Conservation (phyloP, 2,113 vertebrate genomes). For the Recurvirostra avosetta region DNA sequence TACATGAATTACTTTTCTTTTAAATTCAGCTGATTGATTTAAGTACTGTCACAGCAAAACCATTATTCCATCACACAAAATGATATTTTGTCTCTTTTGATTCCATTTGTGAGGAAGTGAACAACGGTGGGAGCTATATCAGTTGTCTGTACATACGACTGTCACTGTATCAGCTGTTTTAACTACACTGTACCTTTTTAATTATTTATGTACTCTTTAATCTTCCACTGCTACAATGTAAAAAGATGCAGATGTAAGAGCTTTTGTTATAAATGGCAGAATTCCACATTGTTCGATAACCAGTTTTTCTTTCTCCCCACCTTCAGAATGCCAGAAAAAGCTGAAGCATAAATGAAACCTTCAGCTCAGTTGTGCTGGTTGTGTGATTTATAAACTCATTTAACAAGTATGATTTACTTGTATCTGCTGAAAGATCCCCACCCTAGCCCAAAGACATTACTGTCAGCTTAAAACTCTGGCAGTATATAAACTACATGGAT, state of each 20-base stretch:
- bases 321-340: not conserved
- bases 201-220: not conserved
- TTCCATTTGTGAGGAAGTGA: not conserved
- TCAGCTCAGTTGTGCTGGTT: not conserved
- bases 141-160: not conserved
- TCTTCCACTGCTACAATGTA: not conserved
- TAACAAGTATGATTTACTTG: conserved; percentile 41
- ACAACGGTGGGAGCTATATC: not conserved
- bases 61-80: not conserved
- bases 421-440: conserved; percentile 36
- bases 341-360: not conserved
- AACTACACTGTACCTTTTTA: not conserved
- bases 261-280: conserved; percentile 5
- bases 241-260: not conserved
- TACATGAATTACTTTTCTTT: not conserved
- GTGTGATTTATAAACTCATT: conserved; percentile 42
- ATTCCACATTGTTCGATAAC: not conserved
- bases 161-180: not conserved
- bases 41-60: not conserved
- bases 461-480: conserved; percentile 60
- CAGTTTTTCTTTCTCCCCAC: not conserved
- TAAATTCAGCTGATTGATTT: not conserved
- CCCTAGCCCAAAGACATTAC: conserved; percentile 48
- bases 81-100: not conserved
- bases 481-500: conserved; percentile 47